A percentile compares a stretch with the other conserved stretches of the same genome.
These are phyloP conservation scores for Leucozona laternaria DNA, from an alignment of 2,888 invertebrate genomes.

Conservation along the genomic window DNA sequence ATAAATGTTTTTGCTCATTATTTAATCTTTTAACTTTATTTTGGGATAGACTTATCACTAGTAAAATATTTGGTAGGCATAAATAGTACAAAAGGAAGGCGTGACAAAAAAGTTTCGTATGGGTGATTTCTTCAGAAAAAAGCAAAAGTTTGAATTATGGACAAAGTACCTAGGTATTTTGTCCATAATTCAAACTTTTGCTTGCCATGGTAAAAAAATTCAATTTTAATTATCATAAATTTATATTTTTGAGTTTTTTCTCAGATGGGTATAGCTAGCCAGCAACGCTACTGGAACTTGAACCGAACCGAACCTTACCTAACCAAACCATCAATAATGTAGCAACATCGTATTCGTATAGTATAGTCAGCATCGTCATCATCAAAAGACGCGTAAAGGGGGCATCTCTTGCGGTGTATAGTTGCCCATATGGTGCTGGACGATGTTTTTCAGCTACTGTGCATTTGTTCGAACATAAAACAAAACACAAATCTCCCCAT, in stretches of 20 bases:
- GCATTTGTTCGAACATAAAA: conserved; percentile 67
- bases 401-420: conserved; percentile 1
- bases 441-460: conserved; percentile 62
- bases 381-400: conserved; percentile 46
- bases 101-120: background rate
- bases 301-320: too few relatives aligned
- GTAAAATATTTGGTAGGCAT: background rate
- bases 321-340: conserved; percentile 20
- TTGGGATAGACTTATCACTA: background rate
- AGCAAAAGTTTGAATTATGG: too few relatives aligned
- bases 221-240: background rate
- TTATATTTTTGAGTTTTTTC: background rate
- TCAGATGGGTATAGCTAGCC: too few relatives aligned
- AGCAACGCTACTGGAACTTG: conserved; percentile 2
- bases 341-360: background rate
- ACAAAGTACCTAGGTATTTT: too few relatives aligned
- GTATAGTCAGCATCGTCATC: conserved; percentile 29
- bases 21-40: background rate
- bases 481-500: conserved; percentile 64
- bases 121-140: too few relatives aligned
- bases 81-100: background rate
- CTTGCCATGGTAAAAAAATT: too few relatives aligned
- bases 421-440: conserved; percentile 35
- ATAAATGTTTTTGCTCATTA: background rate
- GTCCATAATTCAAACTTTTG: too few relatives aligned